Conservation (phyloP, 1,140 invertebrate species). For the Pararge aegeria region DNA sequence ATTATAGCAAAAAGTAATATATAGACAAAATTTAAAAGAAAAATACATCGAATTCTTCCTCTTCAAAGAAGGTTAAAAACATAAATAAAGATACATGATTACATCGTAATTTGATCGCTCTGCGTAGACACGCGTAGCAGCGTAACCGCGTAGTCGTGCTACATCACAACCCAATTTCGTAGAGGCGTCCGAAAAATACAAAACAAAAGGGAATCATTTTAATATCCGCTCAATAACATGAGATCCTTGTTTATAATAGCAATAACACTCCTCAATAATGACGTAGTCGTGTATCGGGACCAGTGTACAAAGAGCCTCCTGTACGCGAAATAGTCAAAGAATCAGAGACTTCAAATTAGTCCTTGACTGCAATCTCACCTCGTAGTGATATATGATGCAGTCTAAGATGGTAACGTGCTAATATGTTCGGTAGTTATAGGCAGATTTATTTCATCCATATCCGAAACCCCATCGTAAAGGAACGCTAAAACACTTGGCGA, state of each 20-base stretch:
- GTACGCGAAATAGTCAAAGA: slow-evolving; percentile 11
- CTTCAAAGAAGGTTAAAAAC: too few species aligned
- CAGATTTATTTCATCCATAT: too few species aligned
- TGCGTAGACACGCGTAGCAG: slow-evolving; percentile 32
- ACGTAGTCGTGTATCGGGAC: slow-evolving; percentile 44
- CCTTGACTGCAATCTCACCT: not conserved
- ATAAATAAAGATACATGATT: not conserved
- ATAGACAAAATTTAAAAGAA: too few species aligned
- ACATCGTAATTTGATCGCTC: not conserved
- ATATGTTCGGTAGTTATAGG: too few species aligned
- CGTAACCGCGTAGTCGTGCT: slow-evolving; percentile 48
- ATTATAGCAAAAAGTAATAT: too few species aligned
- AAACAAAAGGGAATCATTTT: slow-evolving; percentile 54
- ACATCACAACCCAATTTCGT: slow-evolving; percentile 47
- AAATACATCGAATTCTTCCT: too few species aligned
- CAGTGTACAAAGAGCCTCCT: slow-evolving; percentile 35
- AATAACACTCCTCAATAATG: slow-evolving; percentile 72
- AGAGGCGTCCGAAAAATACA: slow-evolving; percentile 44
- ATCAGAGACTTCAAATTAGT: not conserved
- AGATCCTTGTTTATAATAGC: slow-evolving; percentile 67
- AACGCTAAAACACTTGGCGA: too few species aligned
- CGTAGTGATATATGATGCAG: not conserved
- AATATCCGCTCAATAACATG: slow-evolving; percentile 55
- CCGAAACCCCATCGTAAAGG: too few species aligned
- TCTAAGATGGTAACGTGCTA: too few species aligned